A percentile compares a stretch with the other conserved stretches of the same genome.
Evolutionary conservation across 2,797 vertebrate genomes (phyloP).

Genomic region (Vultur gryphus): DNA sequence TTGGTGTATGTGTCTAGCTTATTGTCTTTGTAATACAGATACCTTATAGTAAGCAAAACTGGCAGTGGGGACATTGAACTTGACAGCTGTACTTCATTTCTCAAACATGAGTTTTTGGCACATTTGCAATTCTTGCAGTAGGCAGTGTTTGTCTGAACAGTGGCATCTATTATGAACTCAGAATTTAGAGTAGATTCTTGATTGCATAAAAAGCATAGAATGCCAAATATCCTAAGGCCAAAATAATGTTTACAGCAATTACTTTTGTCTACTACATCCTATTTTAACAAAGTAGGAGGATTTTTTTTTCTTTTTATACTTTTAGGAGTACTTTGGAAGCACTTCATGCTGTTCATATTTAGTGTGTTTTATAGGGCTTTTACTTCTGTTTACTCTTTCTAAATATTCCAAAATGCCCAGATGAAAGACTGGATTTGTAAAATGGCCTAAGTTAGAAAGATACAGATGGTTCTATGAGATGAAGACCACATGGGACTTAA

Average conservation of each 20-base stretch:
- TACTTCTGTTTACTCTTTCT: not conserved
- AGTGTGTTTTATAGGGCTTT: not conserved
- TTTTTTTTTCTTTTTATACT: not conserved
- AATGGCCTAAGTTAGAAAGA: not conserved
- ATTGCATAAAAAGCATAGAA: not conserved
- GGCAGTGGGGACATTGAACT: not conserved
- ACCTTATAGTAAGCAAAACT: not conserved
- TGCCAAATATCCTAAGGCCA: not conserved
- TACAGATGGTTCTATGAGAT: not conserved
- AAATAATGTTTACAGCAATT: not conserved
- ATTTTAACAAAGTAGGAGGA: not conserved
- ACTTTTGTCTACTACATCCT: not conserved
- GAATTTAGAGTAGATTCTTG: not conserved
- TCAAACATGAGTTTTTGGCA: not conserved
- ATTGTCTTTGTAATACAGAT: not conserved
- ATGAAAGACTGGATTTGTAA: not conserved
- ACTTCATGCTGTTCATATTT: not conserved
- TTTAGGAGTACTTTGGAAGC: not conserved
- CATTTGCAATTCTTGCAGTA: not conserved
- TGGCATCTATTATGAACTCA: not conserved
- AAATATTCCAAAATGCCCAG: not conserved
- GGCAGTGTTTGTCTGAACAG: not conserved
- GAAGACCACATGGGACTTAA: not conserved
- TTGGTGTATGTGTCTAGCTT: not conserved
- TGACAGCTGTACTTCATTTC: not conserved